These are phyloP conservation scores for Dunckerocampus dactyliophorus DNA, from an alignment of 2,113 vertebrate genomes.

Conservation along the genomic window DNA sequence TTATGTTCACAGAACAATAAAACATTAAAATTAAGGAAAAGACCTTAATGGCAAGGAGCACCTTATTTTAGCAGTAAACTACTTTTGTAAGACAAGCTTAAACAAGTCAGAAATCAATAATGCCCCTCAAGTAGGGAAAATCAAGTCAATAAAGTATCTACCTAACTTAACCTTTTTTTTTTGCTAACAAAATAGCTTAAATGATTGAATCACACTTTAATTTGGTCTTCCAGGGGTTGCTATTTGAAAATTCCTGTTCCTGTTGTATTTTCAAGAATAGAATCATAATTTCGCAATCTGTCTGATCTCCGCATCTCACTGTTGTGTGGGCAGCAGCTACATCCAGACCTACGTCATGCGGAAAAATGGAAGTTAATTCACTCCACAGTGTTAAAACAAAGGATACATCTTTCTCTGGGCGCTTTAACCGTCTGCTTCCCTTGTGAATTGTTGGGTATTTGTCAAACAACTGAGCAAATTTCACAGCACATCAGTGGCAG, in stretches of 20 bases:
- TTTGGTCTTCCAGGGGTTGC: background rate
- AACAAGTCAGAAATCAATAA: background rate
- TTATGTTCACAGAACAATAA: background rate
- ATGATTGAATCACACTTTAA: background rate
- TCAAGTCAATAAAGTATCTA: no score
- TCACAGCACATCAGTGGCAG: constrained; percentile 33
- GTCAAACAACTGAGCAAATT: constrained; percentile 40
- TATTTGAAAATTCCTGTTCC: background rate
- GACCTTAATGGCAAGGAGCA: background rate
- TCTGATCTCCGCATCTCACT: background rate
- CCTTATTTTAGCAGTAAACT: background rate
- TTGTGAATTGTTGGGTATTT: constrained; percentile 33
- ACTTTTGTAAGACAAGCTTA: background rate
- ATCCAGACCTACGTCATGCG: background rate
- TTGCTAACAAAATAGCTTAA: background rate
- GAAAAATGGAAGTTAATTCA: constrained; percentile 4
- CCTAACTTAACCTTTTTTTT: background rate
- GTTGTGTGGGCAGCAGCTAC: background rate
- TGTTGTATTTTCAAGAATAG: background rate
- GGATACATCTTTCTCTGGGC: constrained; percentile 15
- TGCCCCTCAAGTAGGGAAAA: background rate
- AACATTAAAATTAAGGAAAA: background rate
- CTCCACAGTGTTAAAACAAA: constrained; percentile 9
- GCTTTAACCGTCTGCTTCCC: constrained; percentile 1
- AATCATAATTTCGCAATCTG: background rate